phyloP scores from a whole-genome alignment of 2,113 vertebrate species.

The Muscicapa adusta region DNA sequence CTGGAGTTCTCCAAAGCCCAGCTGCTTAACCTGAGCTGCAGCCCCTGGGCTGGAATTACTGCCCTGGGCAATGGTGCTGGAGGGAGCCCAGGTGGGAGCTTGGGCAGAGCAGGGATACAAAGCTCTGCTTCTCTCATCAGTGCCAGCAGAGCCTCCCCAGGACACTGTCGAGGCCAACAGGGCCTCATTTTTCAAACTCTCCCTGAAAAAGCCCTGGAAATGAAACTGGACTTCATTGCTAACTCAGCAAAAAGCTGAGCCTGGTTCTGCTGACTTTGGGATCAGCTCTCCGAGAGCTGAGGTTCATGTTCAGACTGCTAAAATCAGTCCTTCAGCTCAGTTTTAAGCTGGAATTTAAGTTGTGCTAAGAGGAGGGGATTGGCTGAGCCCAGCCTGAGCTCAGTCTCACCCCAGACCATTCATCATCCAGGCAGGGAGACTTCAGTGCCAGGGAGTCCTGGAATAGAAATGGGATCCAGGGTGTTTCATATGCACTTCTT shows the following conservation, averaged over 20 bases:
- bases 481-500: background rate
- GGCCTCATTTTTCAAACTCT: background rate
- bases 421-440: background rate
- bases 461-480: background rate
- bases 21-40: background rate
- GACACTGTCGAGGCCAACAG: background rate
- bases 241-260: background rate
- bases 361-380: background rate
- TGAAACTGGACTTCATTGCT: background rate
- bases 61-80: background rate
- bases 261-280: background rate
- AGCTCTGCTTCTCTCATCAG: background rate
- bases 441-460: background rate
- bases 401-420: background rate
- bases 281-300: fast-evolving
- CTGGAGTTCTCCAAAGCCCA: background rate
- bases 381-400: background rate
- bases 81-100: background rate
- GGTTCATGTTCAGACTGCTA: background rate
- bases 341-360: background rate
- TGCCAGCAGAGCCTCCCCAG: background rate
- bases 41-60: background rate
- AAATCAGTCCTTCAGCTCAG: background rate
- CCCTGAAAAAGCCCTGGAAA: background rate
- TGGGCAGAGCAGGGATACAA: background rate